Evolutionary conservation across 1,140 invertebrate species (phyloP), one percentile per base, ranked within the genome.

Genomic region (Cotesia chilonis): DNA sequence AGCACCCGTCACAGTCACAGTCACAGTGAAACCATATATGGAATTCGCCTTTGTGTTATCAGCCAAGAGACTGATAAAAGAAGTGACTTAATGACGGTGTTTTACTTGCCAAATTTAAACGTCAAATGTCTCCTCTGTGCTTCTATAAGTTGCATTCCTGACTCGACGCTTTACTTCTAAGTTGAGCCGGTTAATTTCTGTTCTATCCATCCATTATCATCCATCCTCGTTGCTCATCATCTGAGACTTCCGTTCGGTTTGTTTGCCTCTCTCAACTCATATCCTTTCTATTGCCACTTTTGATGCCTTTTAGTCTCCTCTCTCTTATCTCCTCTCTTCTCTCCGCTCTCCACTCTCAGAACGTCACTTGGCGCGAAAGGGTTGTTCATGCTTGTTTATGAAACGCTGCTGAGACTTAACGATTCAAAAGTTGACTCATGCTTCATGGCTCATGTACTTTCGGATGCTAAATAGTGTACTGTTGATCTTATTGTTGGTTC

Each of bases 401-500:
- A 63, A 63, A 63, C 60, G 36, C 37, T 63, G n/a, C n/a, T 57
- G 14, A 7, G 37, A 63, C 12, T 63, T n/a, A 65, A 65, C 41
- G 41, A 51, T 65, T 65, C 14, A 9, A 20, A 65, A 65, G 63
- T 51, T 65, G 63, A 65, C 41, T 65, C 63, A 51, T 65, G 41
- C 63, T 65, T 51, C 63, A 51, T 65, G 63, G 41, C 14, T 65
- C 41, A 65, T 65, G 63, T 52, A 65, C 63, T 65, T 37, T 12
- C 14, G 41, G 38, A 51, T 47, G 63, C 10, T 65, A 65, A 65
- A 17, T 65, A 38, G 63, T 51, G 63, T 37, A n/a, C n/a, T 65
- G 63, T 65, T 65, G 63, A 65, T 65, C 63, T 65, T 65, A 65
- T 65, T 65, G 41, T 65, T 65, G 51, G 63, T 65, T 65, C 36